A percentile compares a stretch with the other conserved stretches of the same genome.
Conservation (phyloP, 2,797 vertebrate genomes). For the Lepilemur septentrionalis region DNA sequence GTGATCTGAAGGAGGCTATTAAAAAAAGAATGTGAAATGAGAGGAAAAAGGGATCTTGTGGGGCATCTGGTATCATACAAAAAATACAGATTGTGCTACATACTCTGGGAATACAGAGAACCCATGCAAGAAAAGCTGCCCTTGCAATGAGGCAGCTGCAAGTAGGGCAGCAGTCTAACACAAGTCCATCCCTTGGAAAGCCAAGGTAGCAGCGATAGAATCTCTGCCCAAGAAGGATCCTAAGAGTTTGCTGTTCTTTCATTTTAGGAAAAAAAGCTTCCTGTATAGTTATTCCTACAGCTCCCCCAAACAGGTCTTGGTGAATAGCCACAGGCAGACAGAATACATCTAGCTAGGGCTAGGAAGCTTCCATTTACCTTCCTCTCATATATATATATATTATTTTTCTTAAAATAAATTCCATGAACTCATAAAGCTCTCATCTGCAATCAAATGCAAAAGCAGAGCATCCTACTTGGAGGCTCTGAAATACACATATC, state of each 20-base stretch:
- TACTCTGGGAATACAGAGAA: not conserved
- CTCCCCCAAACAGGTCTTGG: not conserved
- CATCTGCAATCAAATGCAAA: conserved; percentile 67
- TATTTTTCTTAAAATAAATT: conserved; percentile 70
- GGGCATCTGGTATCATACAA: not conserved
- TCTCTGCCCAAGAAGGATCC: not conserved
- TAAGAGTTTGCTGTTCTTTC: conserved; percentile 10
- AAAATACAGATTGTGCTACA: not conserved
- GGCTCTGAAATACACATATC: conserved; percentile 66
- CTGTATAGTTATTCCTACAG: not conserved
- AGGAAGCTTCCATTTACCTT: conserved; percentile 47
- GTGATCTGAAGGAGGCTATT: not conserved
- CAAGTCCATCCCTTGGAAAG: not conserved
- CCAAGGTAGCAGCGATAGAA: not conserved
- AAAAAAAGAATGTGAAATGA: not conserved
- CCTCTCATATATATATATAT: not conserved
- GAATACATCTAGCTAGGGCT: conserved; percentile 5
- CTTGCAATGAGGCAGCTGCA: not conserved
- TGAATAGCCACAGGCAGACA: conserved; percentile 8
- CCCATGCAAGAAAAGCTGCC: conserved; percentile 44
- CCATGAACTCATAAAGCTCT: conserved; percentile 69
- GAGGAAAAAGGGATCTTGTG: not conserved
- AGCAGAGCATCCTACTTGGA: conserved; percentile 65
- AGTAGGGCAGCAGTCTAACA: not conserved
- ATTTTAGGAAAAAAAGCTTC: conserved; percentile 30